Base-by-base conservation (phyloP, 2,113 vertebrate genomes). In the Sinocyclocheilus anshuiensis region DNA sequence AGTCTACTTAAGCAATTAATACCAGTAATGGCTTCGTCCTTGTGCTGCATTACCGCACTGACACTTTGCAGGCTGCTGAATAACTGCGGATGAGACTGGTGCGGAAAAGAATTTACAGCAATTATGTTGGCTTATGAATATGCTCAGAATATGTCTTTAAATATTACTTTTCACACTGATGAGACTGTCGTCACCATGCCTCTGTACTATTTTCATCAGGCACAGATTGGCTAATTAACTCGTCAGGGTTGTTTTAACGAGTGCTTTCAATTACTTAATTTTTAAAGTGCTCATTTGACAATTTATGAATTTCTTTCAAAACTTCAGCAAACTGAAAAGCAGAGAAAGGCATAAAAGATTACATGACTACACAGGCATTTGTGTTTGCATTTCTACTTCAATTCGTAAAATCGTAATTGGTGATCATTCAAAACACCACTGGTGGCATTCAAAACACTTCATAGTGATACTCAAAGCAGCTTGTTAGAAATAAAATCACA, bases 1-100 rank as follows among this genome's bases (percentile, higher is more conserved):
- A 86, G 83, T 88, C 89, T 84, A 87, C 86, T 91, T 90, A 89
- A 86, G 88, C 88, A 90, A 91, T 91, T 88, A 91, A 85, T 83
- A 83, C 50, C 81, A 80, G 87, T 87, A 90, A 90, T 87, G 85
- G 83, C 61, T 81, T 53, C n/a, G 36, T 2, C 57, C 36, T 79
- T 20, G 59, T 72, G 67, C 71, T 45, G 24, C 77, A 86, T 71
- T 84, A 77, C 69, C 18, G 13, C 77, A 15, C 84, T 74, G 61
- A 85, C 61, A 84, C 72, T 77, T 45, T 13, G 45, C 71, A 48
- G 57, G 50, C 87, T 69, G 55, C 22, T 15, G 18, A 65, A 85
- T 74, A 74, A 76, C 45, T 36, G 33, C 9, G 29, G 67, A 63
- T 33, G n/a, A 82, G 79, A 48, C 42, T 55, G 39, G 75, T 10